Conservation (phyloP, 2,797 vertebrate genomes). For the Megalops cyprinoides region DNA sequence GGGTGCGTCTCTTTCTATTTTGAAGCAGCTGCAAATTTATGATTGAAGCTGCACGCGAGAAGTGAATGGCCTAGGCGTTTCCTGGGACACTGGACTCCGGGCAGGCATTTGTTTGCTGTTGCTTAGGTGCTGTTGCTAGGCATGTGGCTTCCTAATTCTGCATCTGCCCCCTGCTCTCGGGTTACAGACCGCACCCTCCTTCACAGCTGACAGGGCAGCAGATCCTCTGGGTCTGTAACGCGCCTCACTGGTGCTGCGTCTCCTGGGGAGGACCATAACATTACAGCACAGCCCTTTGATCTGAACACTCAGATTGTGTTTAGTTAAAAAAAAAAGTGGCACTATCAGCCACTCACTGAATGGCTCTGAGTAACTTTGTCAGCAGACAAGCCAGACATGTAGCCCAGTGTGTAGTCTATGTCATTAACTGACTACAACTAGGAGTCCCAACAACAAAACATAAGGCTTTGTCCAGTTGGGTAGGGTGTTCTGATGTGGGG, state of each 20-base stretch:
- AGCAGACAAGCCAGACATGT: no score
- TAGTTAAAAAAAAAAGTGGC: background rate
- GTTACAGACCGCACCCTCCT: constrained; percentile 65
- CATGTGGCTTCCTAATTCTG: constrained; percentile 69
- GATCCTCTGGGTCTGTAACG: background rate
- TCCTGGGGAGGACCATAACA: background rate
- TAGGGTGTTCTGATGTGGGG: no score
- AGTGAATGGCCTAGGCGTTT: constrained; percentile 36
- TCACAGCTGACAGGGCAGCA: constrained; percentile 1
- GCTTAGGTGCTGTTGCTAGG: constrained; percentile 69
- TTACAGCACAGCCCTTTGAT: background rate
- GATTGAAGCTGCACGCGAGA: constrained; percentile 32
- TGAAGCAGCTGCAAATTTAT: constrained; percentile 44
- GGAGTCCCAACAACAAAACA: no score
- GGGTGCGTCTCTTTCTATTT: constrained; percentile 47
- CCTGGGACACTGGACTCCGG: constrained; percentile 54
- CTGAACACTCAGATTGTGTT: background rate
- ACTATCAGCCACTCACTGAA: background rate
- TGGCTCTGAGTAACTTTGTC: no score
- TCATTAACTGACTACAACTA: no score
- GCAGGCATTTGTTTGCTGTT: constrained; percentile 69
- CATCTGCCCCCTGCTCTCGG: constrained; percentile 72
- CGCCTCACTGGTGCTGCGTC: background rate
- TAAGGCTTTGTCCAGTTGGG: no score
- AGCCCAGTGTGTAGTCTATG: no score